phyloP scores from a whole-genome alignment of 2,797 vertebrate genomes.

The Girardinus metallicus region DNA sequence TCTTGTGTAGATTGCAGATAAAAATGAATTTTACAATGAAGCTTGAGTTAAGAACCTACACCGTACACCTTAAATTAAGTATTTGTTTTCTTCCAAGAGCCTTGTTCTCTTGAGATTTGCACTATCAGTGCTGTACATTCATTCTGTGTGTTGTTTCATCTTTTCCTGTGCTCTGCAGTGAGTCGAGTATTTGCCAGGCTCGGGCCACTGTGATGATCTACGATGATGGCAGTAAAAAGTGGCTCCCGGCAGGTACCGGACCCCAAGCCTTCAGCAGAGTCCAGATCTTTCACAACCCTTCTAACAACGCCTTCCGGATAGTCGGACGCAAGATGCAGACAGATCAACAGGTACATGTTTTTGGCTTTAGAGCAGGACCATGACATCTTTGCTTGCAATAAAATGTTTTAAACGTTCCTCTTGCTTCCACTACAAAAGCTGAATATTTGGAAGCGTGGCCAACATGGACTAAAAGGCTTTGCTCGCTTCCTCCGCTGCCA shows the following conservation, averaged over 20 bases:
- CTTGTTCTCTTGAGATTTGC: not conserved
- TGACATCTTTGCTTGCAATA: not conserved
- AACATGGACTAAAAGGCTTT: too few species aligned
- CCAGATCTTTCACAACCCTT: conserved; percentile 91
- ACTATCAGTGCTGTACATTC: not conserved
- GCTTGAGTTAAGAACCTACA: not conserved
- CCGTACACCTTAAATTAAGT: not conserved
- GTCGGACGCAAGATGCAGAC: conserved; percentile 92
- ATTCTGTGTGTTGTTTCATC: conserved; percentile 5
- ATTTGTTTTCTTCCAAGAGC: not conserved
- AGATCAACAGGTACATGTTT: conserved; percentile 88
- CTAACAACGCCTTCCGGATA: conserved; percentile 87
- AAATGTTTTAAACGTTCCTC: too few species aligned
- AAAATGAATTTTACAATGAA: not conserved
- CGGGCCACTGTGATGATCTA: conserved; percentile 94
- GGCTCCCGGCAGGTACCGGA: conserved; percentile 87
- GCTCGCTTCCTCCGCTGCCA: too few species aligned
- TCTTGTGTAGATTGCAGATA: conserved; percentile 4
- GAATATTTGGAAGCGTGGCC: too few species aligned
- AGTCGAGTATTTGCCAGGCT: conserved; percentile 89
- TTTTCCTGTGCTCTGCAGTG: conserved; percentile 74
- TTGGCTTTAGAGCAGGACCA: not conserved
- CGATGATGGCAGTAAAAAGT: conserved; percentile 89
- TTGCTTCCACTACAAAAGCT: too few species aligned
- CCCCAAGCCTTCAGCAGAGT: conserved; percentile 88